These are phyloP conservation scores for Cherax quadricarinatus DNA, from an alignment of 1,140 invertebrate genomes.

Conservation along the genomic window DNA sequence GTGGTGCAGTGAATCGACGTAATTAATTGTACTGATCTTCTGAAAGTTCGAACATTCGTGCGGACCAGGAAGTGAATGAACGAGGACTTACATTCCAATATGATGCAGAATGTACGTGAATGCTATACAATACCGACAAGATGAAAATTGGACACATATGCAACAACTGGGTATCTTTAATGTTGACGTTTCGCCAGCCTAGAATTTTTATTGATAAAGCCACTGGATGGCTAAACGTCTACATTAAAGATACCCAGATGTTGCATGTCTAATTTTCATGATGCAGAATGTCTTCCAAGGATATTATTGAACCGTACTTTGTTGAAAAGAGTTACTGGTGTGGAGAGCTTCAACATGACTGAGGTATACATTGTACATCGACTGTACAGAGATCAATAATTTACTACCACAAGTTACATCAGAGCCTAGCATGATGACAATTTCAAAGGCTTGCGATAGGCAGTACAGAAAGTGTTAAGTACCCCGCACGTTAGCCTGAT, in stretches of 20 bases:
- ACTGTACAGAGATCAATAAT: neutral
- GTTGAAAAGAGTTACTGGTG: slow-evolving; percentile 12
- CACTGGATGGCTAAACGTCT: too few species aligned
- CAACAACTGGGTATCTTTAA: too few species aligned
- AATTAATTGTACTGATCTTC: slow-evolving; percentile 32
- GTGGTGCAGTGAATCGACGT: slow-evolving; percentile 57
- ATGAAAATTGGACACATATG: too few species aligned
- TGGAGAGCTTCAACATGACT: slow-evolving; percentile 16
- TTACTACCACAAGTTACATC: slow-evolving; percentile 1
- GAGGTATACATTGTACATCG: neutral
- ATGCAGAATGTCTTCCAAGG: neutral
- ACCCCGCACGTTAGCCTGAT: neutral
- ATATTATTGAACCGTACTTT: slow-evolving; percentile 18
- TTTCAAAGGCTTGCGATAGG: neutral
- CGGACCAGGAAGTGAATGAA: slow-evolving; percentile 8
- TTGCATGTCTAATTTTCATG: too few species aligned
- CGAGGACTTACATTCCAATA: slow-evolving; percentile 3
- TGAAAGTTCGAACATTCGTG: slow-evolving; percentile 55
- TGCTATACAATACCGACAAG: too few species aligned
- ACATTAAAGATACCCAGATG: too few species aligned
- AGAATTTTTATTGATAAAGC: too few species aligned
- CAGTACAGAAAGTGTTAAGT: neutral
- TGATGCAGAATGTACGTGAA: neutral
- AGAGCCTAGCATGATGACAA: neutral
- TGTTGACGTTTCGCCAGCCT: too few species aligned